A percentile compares a stretch with the other conserved stretches of the same genome.
Conservation (phyloP, 2,797 vertebrate species). For the Miichthys miiuy region DNA sequence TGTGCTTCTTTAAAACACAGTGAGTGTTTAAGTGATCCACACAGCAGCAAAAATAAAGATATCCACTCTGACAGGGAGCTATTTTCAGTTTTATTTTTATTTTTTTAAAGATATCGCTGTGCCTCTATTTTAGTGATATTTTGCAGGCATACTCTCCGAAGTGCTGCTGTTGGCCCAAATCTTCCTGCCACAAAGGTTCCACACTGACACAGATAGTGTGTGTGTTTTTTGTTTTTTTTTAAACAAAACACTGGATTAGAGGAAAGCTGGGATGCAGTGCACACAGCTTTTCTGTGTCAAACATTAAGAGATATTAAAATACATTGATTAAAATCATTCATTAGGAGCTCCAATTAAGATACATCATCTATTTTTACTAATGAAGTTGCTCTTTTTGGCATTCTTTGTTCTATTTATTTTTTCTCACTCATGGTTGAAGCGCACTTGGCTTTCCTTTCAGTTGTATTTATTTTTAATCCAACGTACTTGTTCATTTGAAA, state of each 20-base stretch:
- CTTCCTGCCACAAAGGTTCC: not conserved
- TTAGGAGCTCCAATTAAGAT: not conserved
- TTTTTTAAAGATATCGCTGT: not conserved
- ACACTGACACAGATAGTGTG: not conserved
- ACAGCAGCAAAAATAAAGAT: not conserved
- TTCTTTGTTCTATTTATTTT: constrained; percentile 10
- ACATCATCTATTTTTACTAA: constrained; percentile 5
- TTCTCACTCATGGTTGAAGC: constrained; percentile 11
- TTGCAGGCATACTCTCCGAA: not conserved
- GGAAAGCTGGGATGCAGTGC: not conserved
- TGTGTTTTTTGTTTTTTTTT: not conserved
- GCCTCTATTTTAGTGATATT: constrained; percentile 4
- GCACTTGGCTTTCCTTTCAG: constrained; percentile 35
- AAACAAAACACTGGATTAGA: not conserved
- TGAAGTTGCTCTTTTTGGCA: constrained; percentile 7
- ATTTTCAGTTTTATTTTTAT: not conserved
- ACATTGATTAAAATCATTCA: constrained; percentile 5
- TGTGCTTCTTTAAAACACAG: not conserved
- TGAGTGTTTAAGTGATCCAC: not conserved
- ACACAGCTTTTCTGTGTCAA: not conserved
- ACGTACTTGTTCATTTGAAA: constrained; percentile 50
- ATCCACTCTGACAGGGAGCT: constrained; percentile 8
- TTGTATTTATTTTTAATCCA: constrained; percentile 46
- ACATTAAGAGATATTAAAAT: constrained; percentile 3
- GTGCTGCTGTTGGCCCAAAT: constrained; percentile 3